These are phyloP conservation scores for Acanthosepion lycidas DNA, from an alignment of 2,888 invertebrate genomes.

Conservation along the genomic window DNA sequence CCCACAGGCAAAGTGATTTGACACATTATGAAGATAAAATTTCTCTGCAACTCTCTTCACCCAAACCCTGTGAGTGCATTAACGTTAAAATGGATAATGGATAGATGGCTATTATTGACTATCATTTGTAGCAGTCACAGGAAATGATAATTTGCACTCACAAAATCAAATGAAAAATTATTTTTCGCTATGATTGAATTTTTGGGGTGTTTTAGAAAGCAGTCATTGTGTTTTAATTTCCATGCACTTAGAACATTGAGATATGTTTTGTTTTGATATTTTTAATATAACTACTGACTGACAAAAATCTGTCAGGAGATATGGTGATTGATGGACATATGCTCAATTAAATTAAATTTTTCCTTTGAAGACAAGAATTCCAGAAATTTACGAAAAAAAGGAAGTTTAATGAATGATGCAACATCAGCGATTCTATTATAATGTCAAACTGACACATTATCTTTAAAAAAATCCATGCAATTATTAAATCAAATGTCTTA, in stretches of 20 bases:
- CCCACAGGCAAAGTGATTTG: background rate
- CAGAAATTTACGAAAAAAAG: background rate
- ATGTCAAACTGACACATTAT: conserved; percentile 18
- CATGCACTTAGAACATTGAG: background rate
- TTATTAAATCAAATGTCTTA: conserved; percentile 3
- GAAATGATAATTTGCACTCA: background rate
- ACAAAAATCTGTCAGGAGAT: background rate
- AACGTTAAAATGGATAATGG: conserved; percentile 5
- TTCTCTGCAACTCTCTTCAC: conserved; percentile 1
- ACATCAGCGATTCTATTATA: background rate
- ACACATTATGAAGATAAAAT: conserved; percentile 11
- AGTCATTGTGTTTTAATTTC: background rate
- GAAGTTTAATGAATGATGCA: background rate
- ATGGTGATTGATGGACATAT: conserved; percentile 21
- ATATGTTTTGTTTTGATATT: background rate
- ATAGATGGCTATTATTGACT: background rate
- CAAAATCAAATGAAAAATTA: background rate
- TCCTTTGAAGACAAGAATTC: conserved; percentile 33
- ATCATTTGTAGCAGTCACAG: background rate
- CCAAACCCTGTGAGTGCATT: background rate
- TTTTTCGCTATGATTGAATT: background rate
- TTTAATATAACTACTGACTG: background rate
- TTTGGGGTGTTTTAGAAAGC: background rate
- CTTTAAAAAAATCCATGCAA: background rate
- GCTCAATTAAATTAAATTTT: conserved; percentile 1